Evolutionary conservation across 1,140 invertebrate species (phyloP).

Genomic region (honey bee (Apis mellifera)): DNA sequence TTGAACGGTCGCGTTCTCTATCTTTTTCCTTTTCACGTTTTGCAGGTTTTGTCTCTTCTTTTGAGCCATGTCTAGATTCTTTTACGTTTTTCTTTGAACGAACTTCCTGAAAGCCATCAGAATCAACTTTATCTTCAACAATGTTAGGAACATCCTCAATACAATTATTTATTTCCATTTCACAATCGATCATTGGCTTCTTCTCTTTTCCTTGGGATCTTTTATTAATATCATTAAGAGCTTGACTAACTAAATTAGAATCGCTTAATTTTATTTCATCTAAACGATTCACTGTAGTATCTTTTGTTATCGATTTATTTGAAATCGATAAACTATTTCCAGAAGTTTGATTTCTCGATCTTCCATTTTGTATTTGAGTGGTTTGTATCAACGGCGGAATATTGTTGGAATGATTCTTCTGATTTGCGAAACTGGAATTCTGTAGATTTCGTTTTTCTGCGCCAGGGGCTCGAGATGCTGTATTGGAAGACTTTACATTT

Average conservation of each 20-base stretch:
- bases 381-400: constrained; percentile 70
- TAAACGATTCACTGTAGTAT: constrained; percentile 82
- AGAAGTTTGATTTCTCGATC: constrained; percentile 72
- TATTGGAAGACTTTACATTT: constrained; percentile 68
- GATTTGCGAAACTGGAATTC: constrained; percentile 67
- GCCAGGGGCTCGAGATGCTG: constrained; percentile 72
- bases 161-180: constrained; percentile 80
- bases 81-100: constrained; percentile 90
- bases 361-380: constrained; percentile 71
- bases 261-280: constrained; percentile 84
- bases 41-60: constrained; percentile 80
- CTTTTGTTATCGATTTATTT: constrained; percentile 70
- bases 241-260: constrained; percentile 83
- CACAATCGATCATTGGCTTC: constrained; percentile 73
- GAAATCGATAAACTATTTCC: constrained; percentile 59
- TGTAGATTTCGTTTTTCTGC: constrained; percentile 77
- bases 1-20: constrained; percentile 75
- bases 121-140: constrained; percentile 78
- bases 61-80: constrained; percentile 82
- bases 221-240: constrained; percentile 81
- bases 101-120: constrained; percentile 94
- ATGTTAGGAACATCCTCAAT: constrained; percentile 73
- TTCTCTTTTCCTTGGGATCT: constrained; percentile 79
- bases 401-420: constrained; percentile 70
- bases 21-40: constrained; percentile 80